Conservation (phyloP, 2,113 vertebrate genomes). For the Lagopus muta region DNA sequence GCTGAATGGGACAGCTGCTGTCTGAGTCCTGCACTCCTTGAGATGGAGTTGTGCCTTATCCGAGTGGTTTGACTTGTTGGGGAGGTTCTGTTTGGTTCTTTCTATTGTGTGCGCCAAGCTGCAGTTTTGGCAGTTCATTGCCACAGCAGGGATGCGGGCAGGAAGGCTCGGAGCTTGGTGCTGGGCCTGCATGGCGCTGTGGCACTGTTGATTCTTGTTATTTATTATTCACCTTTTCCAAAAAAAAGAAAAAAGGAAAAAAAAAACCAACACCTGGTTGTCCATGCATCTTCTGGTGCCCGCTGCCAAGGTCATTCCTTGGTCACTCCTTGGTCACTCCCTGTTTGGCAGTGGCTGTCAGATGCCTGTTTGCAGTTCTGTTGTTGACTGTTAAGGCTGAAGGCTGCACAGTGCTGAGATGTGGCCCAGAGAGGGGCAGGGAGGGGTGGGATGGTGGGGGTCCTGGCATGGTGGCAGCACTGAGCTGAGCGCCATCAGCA, state of each 20-base stretch:
- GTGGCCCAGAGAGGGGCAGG: neutral
- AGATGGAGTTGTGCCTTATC: neutral
- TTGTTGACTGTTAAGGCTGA: neutral
- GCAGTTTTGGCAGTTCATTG: neutral
- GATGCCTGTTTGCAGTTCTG: neutral
- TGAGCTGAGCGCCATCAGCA: neutral
- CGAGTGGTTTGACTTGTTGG: accelerated
- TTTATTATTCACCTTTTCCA: neutral
- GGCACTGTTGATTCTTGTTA: neutral
- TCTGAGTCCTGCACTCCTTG: neutral
- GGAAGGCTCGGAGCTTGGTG: too few species aligned
- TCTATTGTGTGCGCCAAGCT: neutral
- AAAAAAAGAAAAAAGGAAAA: neutral
- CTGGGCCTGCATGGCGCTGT: accelerated
- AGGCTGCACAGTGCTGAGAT: neutral
- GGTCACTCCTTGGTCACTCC: too few species aligned
- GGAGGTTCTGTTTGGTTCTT: neutral
- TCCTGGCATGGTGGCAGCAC: neutral
- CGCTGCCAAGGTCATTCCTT: accelerated
- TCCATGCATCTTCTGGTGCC: neutral
- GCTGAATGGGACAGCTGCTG: neutral
- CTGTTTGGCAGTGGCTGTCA: neutral
- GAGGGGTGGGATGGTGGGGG: too few species aligned
- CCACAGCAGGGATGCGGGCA: neutral
- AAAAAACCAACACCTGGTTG: neutral